Conservation (phyloP, 2,888 invertebrate genomes). For the Ryuthela nishihirai region DNA sequence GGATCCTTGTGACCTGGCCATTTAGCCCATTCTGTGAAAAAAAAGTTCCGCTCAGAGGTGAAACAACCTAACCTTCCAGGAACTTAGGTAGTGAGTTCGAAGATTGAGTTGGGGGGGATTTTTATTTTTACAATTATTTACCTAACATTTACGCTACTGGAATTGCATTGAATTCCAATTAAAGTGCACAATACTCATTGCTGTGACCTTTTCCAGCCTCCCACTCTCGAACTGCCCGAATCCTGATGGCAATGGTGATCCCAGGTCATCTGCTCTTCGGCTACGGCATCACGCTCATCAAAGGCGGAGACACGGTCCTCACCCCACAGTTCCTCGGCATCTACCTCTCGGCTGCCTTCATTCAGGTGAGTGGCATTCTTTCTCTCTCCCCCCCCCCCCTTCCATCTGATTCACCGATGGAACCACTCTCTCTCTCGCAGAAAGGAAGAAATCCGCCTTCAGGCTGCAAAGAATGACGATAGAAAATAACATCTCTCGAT, state of each 20-base stretch:
- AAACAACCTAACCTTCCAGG: too few relatives aligned
- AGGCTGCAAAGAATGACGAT: too few relatives aligned
- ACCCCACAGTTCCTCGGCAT: constrained; percentile 74
- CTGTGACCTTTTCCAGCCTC: constrained; percentile 60
- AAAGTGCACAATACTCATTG: neutral
- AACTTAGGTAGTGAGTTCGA: too few relatives aligned
- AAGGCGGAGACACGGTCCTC: constrained; percentile 78
- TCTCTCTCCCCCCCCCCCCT: neutral
- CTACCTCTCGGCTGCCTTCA: constrained; percentile 61
- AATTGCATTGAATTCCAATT: constrained; percentile 11
- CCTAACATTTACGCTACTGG: constrained; percentile 1
- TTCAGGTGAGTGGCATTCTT: constrained; percentile 37
- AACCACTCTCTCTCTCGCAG: too few relatives aligned
- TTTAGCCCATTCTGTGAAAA: too few relatives aligned
- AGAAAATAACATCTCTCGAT: too few relatives aligned
- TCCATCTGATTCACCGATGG: neutral
- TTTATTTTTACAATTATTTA: too few relatives aligned
- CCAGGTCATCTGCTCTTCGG: constrained; percentile 82
- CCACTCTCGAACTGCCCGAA: constrained; percentile 78
- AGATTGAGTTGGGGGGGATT: too few relatives aligned
- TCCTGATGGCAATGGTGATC: constrained; percentile 75
- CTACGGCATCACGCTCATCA: constrained; percentile 61
- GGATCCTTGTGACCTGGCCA: too few relatives aligned
- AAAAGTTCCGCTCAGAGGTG: too few relatives aligned
- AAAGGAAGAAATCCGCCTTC: too few relatives aligned